phyloP scores from a whole-genome alignment of 53 echinoderm and acorn worm species.

The Astropecten irregularis region DNA sequence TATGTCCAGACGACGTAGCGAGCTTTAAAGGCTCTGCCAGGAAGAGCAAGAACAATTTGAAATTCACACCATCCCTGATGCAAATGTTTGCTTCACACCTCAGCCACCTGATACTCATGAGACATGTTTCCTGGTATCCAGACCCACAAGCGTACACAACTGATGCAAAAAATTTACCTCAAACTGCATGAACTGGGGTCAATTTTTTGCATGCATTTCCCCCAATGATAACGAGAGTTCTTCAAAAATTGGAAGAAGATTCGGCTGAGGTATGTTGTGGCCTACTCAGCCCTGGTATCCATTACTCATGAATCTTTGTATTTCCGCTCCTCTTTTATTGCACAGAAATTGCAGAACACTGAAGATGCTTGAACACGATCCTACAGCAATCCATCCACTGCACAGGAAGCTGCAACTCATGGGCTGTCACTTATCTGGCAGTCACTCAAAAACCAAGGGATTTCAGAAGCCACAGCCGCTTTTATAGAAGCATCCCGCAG shows the following conservation, averaged over 20 bases:
- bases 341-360: slow-evolving; percentile 4
- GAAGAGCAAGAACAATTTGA: too few relatives aligned
- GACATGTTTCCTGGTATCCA: slow-evolving; percentile 45
- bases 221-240: background rate
- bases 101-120: slow-evolving; percentile 7
- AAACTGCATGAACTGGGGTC: too few relatives aligned
- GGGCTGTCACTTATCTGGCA: slow-evolving; percentile 34
- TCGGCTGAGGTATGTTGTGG: slow-evolving; percentile 27
- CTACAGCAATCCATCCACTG: slow-evolving; percentile 21
- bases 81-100: slow-evolving; percentile 33
- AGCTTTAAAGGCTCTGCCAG: too few relatives aligned
- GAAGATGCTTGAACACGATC: background rate
- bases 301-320: slow-evolving; percentile 10
- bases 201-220: slow-evolving; percentile 14
- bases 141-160: slow-evolving; percentile 34
- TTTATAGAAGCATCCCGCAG: slow-evolving; percentile 16
- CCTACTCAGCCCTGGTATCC: slow-evolving; percentile 42
- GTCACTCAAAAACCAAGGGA: background rate
- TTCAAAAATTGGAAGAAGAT: slow-evolving; percentile 10
- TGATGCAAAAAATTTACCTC: slow-evolving; percentile 23
- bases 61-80: too few relatives aligned
- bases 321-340: slow-evolving; percentile 14
- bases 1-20: too few relatives aligned
- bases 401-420: slow-evolving; percentile 23
- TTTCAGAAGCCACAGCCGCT: slow-evolving; percentile 14